Conservation (phyloP, 2,888 invertebrate species). For the Meiosimyza platycephala region DNA sequence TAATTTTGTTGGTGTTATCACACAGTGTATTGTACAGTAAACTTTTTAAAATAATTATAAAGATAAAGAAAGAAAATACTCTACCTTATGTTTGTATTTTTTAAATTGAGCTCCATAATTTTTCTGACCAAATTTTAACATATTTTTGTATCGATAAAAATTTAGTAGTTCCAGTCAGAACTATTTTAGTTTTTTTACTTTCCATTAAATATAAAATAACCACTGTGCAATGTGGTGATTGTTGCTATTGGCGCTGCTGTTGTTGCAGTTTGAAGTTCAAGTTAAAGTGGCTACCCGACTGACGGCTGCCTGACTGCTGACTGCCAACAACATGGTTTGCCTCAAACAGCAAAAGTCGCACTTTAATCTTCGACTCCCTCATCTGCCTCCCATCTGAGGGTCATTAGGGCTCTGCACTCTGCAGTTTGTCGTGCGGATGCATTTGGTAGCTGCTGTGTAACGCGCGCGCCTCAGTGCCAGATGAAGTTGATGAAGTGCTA, state of each 20-base stretch:
- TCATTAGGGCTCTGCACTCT: slow-evolving; percentile 23
- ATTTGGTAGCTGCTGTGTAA: background rate
- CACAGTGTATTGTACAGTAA: too few relatives aligned
- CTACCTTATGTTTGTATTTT: too few relatives aligned
- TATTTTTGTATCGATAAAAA: too few relatives aligned
- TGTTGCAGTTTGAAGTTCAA: slow-evolving; percentile 30
- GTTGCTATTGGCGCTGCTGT: background rate
- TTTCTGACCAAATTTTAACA: too few relatives aligned
- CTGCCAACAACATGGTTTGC: background rate
- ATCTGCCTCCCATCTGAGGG: slow-evolving; percentile 10
- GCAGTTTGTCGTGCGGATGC: background rate
- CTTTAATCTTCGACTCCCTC: background rate
- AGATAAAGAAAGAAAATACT: too few relatives aligned
- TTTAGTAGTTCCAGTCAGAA: too few relatives aligned
- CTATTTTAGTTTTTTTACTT: too few relatives aligned
- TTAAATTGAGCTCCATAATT: too few relatives aligned
- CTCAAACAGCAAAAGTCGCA: background rate
- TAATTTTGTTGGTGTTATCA: too few relatives aligned
- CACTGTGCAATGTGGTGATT: background rate
- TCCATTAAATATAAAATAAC: background rate
- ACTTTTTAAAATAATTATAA: too few relatives aligned
- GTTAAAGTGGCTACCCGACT: slow-evolving; percentile 27
- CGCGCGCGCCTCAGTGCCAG: slow-evolving; percentile 12
- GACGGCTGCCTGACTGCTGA: background rate
- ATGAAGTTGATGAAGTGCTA: slow-evolving; percentile 35